Conservation (phyloP, 2,888 invertebrate species). For the Drosophila austrosaltans region DNA sequence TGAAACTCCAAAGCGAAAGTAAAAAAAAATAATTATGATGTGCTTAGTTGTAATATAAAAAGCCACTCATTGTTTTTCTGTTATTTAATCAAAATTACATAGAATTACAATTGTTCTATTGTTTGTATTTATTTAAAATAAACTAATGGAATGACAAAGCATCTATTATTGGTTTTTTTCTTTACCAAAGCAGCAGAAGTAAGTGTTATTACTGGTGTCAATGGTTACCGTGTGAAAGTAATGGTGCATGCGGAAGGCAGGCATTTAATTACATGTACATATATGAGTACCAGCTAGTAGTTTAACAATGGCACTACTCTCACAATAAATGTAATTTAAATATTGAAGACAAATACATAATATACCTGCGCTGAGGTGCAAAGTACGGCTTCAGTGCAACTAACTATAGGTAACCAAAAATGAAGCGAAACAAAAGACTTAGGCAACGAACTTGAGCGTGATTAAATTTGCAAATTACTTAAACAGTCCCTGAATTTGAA, state of each 20-base stretch:
- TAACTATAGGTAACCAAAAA: conserved; percentile 22
- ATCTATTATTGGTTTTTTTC: conserved; percentile 15
- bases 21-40: neutral
- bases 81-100: neutral
- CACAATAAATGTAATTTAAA: conserved; percentile 51
- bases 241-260: conserved; percentile 61
- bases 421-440: conserved; percentile 49
- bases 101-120: neutral
- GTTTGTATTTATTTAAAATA: neutral
- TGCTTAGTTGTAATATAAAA: neutral
- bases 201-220: conserved; percentile 39
- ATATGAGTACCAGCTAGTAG: neutral
- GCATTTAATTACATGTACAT: conserved; percentile 57
- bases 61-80: no score
- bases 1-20: neutral
- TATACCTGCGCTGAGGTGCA: conserved; percentile 48
- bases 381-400: conserved; percentile 45
- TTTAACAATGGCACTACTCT: conserved; percentile 1
- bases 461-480: conserved; percentile 39
- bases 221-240: conserved; percentile 60
- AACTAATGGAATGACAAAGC: conserved; percentile 20
- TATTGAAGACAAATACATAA: conserved; percentile 19
- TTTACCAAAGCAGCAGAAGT: neutral
- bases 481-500: conserved; percentile 31
- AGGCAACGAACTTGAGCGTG: conserved; percentile 52